Base-by-base conservation (phyloP, 2,113 vertebrate genomes). In the Prionailurus viverrinus region DNA sequence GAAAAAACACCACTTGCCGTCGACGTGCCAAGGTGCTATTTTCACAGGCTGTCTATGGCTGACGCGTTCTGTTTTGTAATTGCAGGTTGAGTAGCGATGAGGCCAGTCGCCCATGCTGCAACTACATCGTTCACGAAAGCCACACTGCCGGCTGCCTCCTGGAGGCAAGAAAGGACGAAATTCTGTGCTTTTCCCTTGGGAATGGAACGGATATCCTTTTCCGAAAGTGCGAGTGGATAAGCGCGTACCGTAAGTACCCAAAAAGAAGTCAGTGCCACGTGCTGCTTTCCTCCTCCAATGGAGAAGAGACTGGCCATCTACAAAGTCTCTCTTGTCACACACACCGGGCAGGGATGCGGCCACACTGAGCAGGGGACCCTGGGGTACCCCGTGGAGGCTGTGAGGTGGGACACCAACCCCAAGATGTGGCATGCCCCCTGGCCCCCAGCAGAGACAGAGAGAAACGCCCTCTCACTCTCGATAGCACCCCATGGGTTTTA, bases 91-190 rank as follows among this genome's bases (percentile, higher is more conserved):
- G 97, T 87, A 92, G 36, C 33, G 55, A 80, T 0, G 36, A 19
- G 4, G 3, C 15, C 4, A 1, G 0, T 16, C 48, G 12, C 25
- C 7, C 16, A 0, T 99, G 98, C 51, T 63, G 96, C 13, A 51
- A 7, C 3, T 98, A 99, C 39, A 82, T 98, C 36, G 29, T 97
- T 19, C 83, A 97, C 16, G 91, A 92, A 65, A 66, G 96, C 55
- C 97, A 89, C 87, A 97, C 95, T 14, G 89, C 69, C 29, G 98
- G 98, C 39, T 99, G 98, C 81, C 11, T 98, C 53, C 98, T 99
- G 96, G 91, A 98, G 53, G 97, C 94, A 39, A 97, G 96, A 86
- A 97, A 96, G 0, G 90, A 92, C 11, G 65, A 45, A 0, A 90
- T 96, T 0, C 96, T 98, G 76, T n/a, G 81, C 13, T 89, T 98